Evolutionary conservation across 2,797 vertebrate species (phyloP).

Genomic region (Microctenopoma steveboyesi): DNA sequence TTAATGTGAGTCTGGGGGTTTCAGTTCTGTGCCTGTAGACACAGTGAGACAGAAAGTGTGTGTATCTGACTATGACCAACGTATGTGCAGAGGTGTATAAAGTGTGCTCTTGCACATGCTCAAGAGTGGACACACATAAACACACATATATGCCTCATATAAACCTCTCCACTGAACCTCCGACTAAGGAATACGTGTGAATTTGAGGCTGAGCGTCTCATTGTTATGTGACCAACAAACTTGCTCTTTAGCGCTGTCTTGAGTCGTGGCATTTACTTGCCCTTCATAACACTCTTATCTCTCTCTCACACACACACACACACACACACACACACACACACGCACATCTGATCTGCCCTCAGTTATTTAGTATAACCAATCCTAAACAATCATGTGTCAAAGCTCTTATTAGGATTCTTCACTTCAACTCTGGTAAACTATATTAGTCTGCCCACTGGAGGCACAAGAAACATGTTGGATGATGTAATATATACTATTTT

Average conservation of each 20-base stretch:
- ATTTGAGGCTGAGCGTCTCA: slow-evolving; percentile 50
- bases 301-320: slow-evolving; percentile 14
- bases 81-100: background rate
- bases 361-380: slow-evolving; percentile 11
- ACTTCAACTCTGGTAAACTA: slow-evolving; percentile 39
- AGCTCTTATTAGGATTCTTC: slow-evolving; percentile 43
- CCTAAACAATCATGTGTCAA: slow-evolving; percentile 37
- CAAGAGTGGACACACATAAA: slow-evolving; percentile 7
- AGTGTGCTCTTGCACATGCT: background rate
- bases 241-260: slow-evolving; percentile 65
- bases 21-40: slow-evolving; percentile 68
- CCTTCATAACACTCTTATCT: slow-evolving; percentile 66
- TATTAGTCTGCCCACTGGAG: slow-evolving; percentile 42
- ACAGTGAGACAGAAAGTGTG: slow-evolving; percentile 47
- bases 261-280: slow-evolving; percentile 77
- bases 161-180: background rate
- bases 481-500: slow-evolving; percentile 58
- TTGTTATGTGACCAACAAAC: slow-evolving; percentile 69
- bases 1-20: slow-evolving; percentile 71
- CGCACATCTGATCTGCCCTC: slow-evolving; percentile 15
- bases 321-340: slow-evolving; percentile 11
- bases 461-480: slow-evolving; percentile 45
- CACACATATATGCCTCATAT: slow-evolving; percentile 1
- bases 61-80: background rate
- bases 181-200: slow-evolving; percentile 1